These are phyloP conservation scores for Gymnodraco acuticeps DNA, from an alignment of 2,797 vertebrate species.

Conservation along the genomic window DNA sequence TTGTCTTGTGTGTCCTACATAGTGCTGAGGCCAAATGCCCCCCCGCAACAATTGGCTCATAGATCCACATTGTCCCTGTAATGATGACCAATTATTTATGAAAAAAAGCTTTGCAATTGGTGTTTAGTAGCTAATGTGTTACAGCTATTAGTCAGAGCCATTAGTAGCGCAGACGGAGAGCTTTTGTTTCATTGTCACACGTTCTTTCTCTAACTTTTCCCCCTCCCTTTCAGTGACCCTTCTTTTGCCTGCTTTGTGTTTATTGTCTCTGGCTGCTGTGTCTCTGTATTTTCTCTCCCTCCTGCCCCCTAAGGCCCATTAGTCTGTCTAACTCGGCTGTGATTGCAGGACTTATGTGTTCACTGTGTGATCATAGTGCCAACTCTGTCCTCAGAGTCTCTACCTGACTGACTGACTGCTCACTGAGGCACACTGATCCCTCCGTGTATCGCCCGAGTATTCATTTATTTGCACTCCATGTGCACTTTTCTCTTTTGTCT, in stretches of 20 bases:
- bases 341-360: slow-evolving; percentile 72
- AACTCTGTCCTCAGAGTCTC: slow-evolving; percentile 58
- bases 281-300: slow-evolving; percentile 14
- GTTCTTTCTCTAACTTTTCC: slow-evolving; percentile 20
- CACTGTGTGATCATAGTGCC: slow-evolving; percentile 63
- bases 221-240: slow-evolving; percentile 25
- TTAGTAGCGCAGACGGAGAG: slow-evolving; percentile 2
- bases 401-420: slow-evolving; percentile 53
- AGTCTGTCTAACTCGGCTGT: slow-evolving; percentile 66
- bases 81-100: slow-evolving; percentile 64
- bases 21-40: slow-evolving; percentile 1
- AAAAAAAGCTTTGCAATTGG: slow-evolving; percentile 54
- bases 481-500: slow-evolving; percentile 19
- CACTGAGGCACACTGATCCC: slow-evolving; percentile 57
- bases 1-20: slow-evolving; percentile 24
- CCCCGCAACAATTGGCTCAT: slow-evolving; percentile 3
- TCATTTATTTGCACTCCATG: slow-evolving; percentile 62
- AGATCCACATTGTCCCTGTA: slow-evolving; percentile 41
- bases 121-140: slow-evolving; percentile 59
- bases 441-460: slow-evolving; percentile 35
- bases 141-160: slow-evolving; percentile 29
- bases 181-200: slow-evolving; percentile 45
- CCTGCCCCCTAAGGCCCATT: slow-evolving; percentile 64
- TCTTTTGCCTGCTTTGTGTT: slow-evolving; percentile 15
- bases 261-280: too few relatives aligned